Percentiles rank a stretch among this genome's conserved stretches.
These are phyloP conservation scores for Hippocampus barbouri DNA, from an alignment of 2,113 vertebrate species.

Conservation along the genomic window DNA sequence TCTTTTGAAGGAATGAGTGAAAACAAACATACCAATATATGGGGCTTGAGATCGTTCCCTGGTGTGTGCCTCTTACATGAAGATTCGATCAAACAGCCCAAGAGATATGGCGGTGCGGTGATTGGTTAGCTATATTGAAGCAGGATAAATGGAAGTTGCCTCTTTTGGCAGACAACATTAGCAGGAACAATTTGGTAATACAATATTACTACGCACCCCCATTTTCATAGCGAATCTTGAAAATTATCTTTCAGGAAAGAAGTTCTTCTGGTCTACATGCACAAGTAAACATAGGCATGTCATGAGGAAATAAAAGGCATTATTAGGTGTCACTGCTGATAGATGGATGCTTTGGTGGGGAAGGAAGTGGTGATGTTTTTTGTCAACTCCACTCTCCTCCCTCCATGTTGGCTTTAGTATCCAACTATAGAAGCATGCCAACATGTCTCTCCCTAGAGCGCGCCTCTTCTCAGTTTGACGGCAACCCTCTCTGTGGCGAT, in stretches of 20 bases:
- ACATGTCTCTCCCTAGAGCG: conserved; percentile 26
- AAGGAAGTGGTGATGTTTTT: conserved; percentile 29
- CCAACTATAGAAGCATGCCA: conserved; percentile 41
- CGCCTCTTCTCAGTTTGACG: conserved; percentile 24
- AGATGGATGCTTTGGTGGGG: conserved; percentile 11
- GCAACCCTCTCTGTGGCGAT: conserved; percentile 25
- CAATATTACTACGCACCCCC: no score
- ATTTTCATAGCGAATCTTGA: no score
- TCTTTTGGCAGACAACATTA: no score
- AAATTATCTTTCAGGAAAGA: neutral
- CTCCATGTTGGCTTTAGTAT: conserved; percentile 9
- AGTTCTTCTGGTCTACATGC: neutral
- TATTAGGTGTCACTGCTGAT: conserved; percentile 20
- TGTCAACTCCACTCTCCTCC: conserved; percentile 22
- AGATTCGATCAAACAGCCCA: conserved; percentile 2
- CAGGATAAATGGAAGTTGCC: no score
- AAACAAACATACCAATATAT: conserved; percentile 13
- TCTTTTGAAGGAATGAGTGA: conserved; percentile 25
- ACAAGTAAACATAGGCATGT: neutral
- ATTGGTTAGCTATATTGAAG: no score
- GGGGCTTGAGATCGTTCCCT: conserved; percentile 19
- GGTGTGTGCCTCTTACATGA: conserved; percentile 34
- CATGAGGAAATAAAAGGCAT: neutral
- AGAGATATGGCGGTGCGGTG: no score
- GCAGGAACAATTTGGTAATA: no score